phyloP scores from a whole-genome alignment of 1,140 invertebrate genomes.

The Caerostris darwini region DNA sequence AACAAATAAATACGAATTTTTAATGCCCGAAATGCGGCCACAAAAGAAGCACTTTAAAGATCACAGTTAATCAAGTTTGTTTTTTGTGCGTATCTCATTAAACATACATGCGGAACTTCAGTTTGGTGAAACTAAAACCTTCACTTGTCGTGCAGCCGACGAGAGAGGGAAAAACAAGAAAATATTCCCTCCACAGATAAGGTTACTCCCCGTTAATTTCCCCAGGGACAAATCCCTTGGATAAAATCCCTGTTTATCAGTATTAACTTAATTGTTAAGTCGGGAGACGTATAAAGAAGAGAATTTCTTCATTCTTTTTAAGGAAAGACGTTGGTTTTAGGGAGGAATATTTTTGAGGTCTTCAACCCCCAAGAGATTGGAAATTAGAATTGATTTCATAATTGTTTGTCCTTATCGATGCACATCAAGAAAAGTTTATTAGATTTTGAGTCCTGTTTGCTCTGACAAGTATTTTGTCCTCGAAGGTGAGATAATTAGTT shows the following conservation, averaged over 20 bases:
- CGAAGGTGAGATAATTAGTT: not conserved
- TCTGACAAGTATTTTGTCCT: not conserved
- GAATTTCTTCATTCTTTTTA: not conserved
- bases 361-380: not conserved
- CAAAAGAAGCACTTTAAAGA: conserved; percentile 5
- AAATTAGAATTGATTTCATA: conserved; percentile 46
- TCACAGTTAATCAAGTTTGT: not conserved
- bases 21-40: not conserved
- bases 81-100: conserved; percentile 8
- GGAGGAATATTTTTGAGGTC: not conserved
- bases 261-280: conserved; percentile 62
- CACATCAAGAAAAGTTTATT: not conserved
- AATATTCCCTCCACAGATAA: conserved; percentile 15
- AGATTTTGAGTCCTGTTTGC: not conserved
- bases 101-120: not conserved
- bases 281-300: not conserved
- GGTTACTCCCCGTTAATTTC: conserved; percentile 42
- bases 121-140: too few relatives aligned
- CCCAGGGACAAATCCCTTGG: conserved; percentile 5
- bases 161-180: not conserved
- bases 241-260: conserved; percentile 62
- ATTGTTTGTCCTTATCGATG: conserved; percentile 25
- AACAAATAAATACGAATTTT: not conserved
- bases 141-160: not conserved
- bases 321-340: not conserved